These are phyloP conservation scores for Coreius guichenoti DNA, from an alignment of 2,797 vertebrate genomes.

Conservation along the genomic window DNA sequence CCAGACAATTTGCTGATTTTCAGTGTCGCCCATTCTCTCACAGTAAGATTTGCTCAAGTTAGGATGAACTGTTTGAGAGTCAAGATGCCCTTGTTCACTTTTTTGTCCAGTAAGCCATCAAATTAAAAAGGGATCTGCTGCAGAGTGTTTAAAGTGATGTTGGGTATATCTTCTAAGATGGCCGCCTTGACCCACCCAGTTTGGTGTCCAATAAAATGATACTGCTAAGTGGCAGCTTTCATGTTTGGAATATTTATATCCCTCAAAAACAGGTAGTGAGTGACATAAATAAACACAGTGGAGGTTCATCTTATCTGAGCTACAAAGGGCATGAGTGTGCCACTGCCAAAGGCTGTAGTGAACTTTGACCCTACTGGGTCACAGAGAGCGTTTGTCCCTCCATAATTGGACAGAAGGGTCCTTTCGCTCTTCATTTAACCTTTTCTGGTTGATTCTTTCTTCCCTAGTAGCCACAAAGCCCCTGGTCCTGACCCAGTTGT, in stretches of 20 bases:
- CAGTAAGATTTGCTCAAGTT: slow-evolving; percentile 45
- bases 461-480: slow-evolving; percentile 76
- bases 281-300: slow-evolving; percentile 83
- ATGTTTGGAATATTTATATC: slow-evolving; percentile 79
- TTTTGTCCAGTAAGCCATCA: slow-evolving; percentile 14
- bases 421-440: slow-evolving; percentile 86
- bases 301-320: slow-evolving; percentile 83
- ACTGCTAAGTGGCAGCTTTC: slow-evolving; percentile 75
- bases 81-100: slow-evolving; percentile 38
- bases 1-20: slow-evolving; percentile 35
- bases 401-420: slow-evolving; percentile 89
- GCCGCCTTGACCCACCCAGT: slow-evolving; percentile 48
- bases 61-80: slow-evolving; percentile 34
- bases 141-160: slow-evolving; percentile 22
- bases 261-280: slow-evolving; percentile 72
- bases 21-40: slow-evolving; percentile 14
- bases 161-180: neutral
- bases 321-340: slow-evolving; percentile 85
- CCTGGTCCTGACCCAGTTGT: slow-evolving; percentile 83
- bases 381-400: slow-evolving; percentile 80
- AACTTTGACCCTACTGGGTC: slow-evolving; percentile 81
- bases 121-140: slow-evolving; percentile 18
- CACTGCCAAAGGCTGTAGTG: slow-evolving; percentile 76
- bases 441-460: slow-evolving; percentile 78
- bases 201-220: slow-evolving; percentile 77